These are phyloP conservation scores for Aspidoscelis tigris DNA, from an alignment of 2,113 vertebrate species.

Conservation along the genomic window DNA sequence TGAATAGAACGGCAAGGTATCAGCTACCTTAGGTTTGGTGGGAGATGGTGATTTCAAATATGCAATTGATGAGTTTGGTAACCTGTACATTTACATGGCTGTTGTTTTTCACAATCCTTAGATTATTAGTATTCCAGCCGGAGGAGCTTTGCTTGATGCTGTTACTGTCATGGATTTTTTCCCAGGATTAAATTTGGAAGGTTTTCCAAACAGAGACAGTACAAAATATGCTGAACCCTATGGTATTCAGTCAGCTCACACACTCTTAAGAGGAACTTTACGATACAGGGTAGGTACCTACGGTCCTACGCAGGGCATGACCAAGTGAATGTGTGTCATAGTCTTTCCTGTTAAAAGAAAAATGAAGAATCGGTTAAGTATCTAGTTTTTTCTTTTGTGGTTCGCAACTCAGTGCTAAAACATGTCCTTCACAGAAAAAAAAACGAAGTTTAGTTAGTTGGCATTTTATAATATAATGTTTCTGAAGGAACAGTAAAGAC, in stretches of 20 bases:
- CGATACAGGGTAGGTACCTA: constrained; percentile 85
- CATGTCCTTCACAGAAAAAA: background rate
- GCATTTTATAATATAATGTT: too few species aligned
- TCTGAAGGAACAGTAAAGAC: too few species aligned
- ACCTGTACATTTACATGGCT: constrained; percentile 4
- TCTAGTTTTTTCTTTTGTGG: background rate
- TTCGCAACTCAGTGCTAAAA: background rate
- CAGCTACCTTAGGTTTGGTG: background rate
- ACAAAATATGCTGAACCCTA: constrained; percentile 88
- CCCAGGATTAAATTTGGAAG: constrained; percentile 93
- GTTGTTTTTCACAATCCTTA: constrained; percentile 58
- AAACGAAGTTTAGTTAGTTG: background rate
- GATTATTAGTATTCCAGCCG: constrained; percentile 82
- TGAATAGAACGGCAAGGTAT: background rate
- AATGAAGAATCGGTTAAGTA: too few species aligned
- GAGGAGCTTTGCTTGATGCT: constrained; percentile 85
- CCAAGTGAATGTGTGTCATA: background rate
- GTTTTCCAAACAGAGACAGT: constrained; percentile 95
- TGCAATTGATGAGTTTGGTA: background rate
- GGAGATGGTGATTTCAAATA: background rate
- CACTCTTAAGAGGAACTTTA: constrained; percentile 91
- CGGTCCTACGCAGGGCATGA: background rate
- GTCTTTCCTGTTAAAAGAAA: background rate
- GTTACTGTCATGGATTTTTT: constrained; percentile 86
- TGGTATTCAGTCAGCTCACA: constrained; percentile 89